These are phyloP conservation scores for Ommatoiulus sabulosus DNA, from an alignment of 2,888 invertebrate species.

Conservation along the genomic window DNA sequence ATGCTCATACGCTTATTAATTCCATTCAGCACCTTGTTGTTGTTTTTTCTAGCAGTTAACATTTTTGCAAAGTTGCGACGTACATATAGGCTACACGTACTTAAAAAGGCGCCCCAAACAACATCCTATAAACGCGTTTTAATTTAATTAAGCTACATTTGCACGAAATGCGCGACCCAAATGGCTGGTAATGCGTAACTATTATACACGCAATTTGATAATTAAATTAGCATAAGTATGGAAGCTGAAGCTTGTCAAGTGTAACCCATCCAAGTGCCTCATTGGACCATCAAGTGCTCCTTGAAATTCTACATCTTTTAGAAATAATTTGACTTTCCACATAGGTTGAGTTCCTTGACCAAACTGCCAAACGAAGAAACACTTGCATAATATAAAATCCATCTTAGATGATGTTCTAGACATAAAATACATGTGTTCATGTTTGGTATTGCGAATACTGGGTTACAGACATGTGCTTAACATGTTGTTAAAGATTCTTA, in stretches of 20 bases:
- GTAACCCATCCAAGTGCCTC: neutral
- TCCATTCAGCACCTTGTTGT: neutral
- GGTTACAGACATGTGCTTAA: too few relatives aligned
- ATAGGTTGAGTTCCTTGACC: too few relatives aligned
- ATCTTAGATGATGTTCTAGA: too few relatives aligned
- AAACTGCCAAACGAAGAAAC: too few relatives aligned
- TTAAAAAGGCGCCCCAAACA: neutral
- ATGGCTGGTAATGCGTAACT: neutral
- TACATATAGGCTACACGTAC: neutral
- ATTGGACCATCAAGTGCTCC: neutral
- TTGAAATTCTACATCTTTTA: neutral
- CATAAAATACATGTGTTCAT: too few relatives aligned
- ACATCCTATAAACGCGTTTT: neutral
- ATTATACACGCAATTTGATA: neutral
- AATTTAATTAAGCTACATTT: slow-evolving; percentile 1
- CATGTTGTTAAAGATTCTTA: too few relatives aligned
- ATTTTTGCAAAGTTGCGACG: neutral
- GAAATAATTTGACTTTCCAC: too few relatives aligned
- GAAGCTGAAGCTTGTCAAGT: neutral
- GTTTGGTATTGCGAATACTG: too few relatives aligned
- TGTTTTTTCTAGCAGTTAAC: neutral
- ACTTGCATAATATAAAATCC: too few relatives aligned
- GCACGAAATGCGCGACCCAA: neutral
- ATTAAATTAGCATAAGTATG: neutral
- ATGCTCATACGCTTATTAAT: neutral